Evolutionary conservation across 1,140 invertebrate species (phyloP), one percentile per base, ranked within the genome.

Genomic region (Sycophila sp.): DNA sequence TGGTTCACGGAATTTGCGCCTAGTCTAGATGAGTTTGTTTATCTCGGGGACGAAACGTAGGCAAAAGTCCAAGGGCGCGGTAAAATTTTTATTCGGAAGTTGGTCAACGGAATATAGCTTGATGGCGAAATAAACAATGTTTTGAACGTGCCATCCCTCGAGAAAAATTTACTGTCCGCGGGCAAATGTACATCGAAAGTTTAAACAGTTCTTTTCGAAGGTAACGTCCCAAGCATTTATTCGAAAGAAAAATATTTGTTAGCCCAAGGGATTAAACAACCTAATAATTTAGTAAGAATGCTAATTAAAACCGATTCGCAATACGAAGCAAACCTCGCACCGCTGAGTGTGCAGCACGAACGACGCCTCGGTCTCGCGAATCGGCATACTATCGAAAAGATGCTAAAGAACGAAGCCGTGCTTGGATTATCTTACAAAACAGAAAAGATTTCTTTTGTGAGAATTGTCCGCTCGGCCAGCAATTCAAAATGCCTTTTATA

Each of bases 1-100:
- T 79, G 75, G 73, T 79, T 79, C 51, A 7, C 5, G 15, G 64
- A 76, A 17, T 64, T 72, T 28, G 8, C n/a, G n/a, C n/a, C 13
- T 26, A 19, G n/a, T 22, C 19, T 17, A 22, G 42, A 63, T n/a
- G 64, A 72, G 3, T 69, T 42, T 69, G 75, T 78, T 68, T 71
- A 73, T 32, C 60, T 78, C 47, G 75, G 73, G 13, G 73, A 77
- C 36, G 72, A 64, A 32, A 62, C 67, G 0, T 53, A 19, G 24
- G 55, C 36, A 6, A 62, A 68, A 15, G 63, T 74, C 30, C 56
- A 65, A 66, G 73, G 73, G 42, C 36, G 24, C n/a, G 73, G 75
- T 17, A 74, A 56, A 0, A 58, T 78, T 45, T 24, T 7, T 5
- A 69, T 78, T 38, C 64, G 74, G 42, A 51, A 67, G 19, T 69